Evolutionary conservation across 2,113 vertebrate species (phyloP), one percentile per base, ranked within the genome.

Genomic region (Damaliscus lunatus): DNA sequence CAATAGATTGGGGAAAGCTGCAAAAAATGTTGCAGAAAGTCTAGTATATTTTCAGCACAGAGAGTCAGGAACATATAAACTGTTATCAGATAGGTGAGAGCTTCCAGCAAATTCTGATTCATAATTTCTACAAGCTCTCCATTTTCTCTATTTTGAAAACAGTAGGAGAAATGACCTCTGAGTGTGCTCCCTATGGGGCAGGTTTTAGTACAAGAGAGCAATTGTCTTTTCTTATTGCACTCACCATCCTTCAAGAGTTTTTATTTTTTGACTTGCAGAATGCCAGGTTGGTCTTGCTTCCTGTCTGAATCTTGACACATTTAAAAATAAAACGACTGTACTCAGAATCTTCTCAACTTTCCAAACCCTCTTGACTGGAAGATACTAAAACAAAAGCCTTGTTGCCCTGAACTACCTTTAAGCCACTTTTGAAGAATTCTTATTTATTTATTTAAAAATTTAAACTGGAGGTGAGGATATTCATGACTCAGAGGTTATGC

Each of bases 211-310:
- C 94, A 99, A 98, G 96, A 40, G 84, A 96, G 33, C 53, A 71
- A 97, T 98, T 98, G 97, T 98, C 95, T 93, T 95, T 98, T 94
- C 94, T 97, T 94, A 91, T 48, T 31, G 29, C 71, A 97, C 11
- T 43, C 94, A 87, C 74, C 93, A 96, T 97, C 57, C 33, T 74
- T 90, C 13, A 64, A 40, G 84, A 77, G 11, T 85, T 46, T 80
- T 81, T 52, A 31, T 2, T 6, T 3, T 3, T 81, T 90, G 67
- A 82, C 96, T 98, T 91, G 31, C 92, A 11, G 12, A 95, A 33
- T 97, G 92, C 94, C 86, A 98, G 97, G 96, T 62, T 55, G 88
- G 31, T 92, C 40, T 93, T 10, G 5, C 89, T 97, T 40, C 48
- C 67, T 97, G 40, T 29, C n/a, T 83, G 90, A 53, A 59, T 13